Evolutionary conservation across 2,888 invertebrate genomes (phyloP).

Genomic region (Germaria angustata): DNA sequence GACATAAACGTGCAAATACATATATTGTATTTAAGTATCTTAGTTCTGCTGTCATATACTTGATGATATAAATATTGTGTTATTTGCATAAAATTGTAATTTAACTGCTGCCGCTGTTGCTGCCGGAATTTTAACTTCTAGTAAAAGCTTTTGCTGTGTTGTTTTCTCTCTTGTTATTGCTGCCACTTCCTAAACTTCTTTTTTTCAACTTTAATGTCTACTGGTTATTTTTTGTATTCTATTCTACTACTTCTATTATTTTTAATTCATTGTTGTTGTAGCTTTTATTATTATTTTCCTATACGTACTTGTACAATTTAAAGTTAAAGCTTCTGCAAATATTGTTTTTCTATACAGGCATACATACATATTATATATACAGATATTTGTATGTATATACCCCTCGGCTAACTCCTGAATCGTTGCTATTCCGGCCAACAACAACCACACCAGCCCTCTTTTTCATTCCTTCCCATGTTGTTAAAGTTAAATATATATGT

Average conservation of each 20-base stretch:
- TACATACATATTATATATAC: not conserved
- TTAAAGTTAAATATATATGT: not conserved
- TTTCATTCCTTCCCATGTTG: slow-evolving; percentile 45
- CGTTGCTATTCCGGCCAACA: slow-evolving; percentile 25
- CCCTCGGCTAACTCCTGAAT: slow-evolving; percentile 48
- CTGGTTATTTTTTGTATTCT: slow-evolving; percentile 40
- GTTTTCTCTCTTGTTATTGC: slow-evolving; percentile 24
- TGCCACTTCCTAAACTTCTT: slow-evolving; percentile 55
- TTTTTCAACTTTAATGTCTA: slow-evolving; percentile 56
- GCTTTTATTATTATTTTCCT: slow-evolving; percentile 41
- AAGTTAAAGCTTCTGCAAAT: slow-evolving; percentile 58
- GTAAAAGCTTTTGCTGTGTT: slow-evolving; percentile 19
- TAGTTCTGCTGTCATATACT: slow-evolving; percentile 64
- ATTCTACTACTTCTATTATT: slow-evolving; percentile 21
- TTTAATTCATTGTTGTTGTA: slow-evolving; percentile 6
- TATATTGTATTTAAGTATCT: slow-evolving; percentile 37
- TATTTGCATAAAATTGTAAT: slow-evolving; percentile 79
- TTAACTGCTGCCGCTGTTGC: slow-evolving; percentile 69
- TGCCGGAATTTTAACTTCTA: slow-evolving; percentile 36
- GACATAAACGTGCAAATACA: slow-evolving; percentile 23
- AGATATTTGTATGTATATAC: not conserved
- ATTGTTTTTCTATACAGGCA: slow-evolving; percentile 35
- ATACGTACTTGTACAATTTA: slow-evolving; percentile 42
- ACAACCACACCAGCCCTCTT: slow-evolving; percentile 31
- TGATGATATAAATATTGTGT: slow-evolving; percentile 67